Base-by-base conservation (phyloP, 1,140 invertebrate genomes). In the Leptinotarsa undecemlineata region DNA sequence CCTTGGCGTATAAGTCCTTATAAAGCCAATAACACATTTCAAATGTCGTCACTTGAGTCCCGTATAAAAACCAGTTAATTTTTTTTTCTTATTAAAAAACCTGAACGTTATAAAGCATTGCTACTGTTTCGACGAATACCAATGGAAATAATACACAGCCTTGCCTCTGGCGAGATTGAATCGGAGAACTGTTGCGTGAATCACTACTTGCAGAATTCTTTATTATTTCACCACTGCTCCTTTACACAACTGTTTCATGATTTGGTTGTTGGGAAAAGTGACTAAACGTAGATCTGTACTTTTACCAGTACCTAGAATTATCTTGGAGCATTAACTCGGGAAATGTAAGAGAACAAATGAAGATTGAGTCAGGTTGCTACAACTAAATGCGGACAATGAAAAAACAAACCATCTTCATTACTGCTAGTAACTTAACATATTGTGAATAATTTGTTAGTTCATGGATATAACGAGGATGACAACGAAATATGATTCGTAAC, bases 111-210 rank as follows among this genome's bases (percentile, higher is more conserved):
- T 19, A 3, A 57, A 15, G 51, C n/a, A 2, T 57, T 17, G 51
- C 51, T 57, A 57, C 51, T 57, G 51, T 57, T 57, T 57, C 51
- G n/a, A 57, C 15, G 51, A 57, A 57, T 57, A 57, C 51, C 51
- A 57, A 3, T 57, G 51, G 51, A 57, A 57, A 3, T 57, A 57
- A 57, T 19, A 57, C 51, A 57, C 51, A 57, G 51, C 51, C 51
- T 57, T 57, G 51, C 51, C 51, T 57, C 51, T 15, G 51, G 51
- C 51, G n/a, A 13, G 15, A 15, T 57, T 15, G 51, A 57, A 57
- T 57, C 51, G 6, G 51, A 57, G 51, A 57, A 57, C 51, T n/a
- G 51, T 4, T 57, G 51, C 51, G 51, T 57, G 51, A 57, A 57
- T 57, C 51, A 57, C 6, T 15, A n/a, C 51, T 15, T 57, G 51